Evolutionary conservation across 2,888 invertebrate species (phyloP), one percentile per base, ranked within the genome.

Genomic region (Dicyrtomina minuta): DNA sequence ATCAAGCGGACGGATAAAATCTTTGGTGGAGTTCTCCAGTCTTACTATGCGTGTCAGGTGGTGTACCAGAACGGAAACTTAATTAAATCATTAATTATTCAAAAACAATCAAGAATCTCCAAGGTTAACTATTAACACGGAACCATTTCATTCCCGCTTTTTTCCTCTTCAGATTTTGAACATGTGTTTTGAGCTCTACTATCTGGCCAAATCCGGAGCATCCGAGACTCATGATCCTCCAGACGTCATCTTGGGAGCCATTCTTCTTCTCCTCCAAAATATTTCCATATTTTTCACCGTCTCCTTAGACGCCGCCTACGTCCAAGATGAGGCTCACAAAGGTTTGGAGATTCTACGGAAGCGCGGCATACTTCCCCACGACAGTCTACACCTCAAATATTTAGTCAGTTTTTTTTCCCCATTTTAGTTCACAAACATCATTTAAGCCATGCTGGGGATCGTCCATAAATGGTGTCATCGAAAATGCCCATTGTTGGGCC

Each of bases 141-240:
- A n/a, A n/a, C n/a, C n/a, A n/a, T 8, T 5, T 46, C 13, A 46
- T 6, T 55, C 24, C 12, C 20, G 20, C 55, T 24, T 17, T 55
- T 22, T 22, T 55, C 20, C 20, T 15, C 66, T 61, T 1, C 26
- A 77, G 74, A 70, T 77, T 22, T 39, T 75, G 1, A 78, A 78
- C 66, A 73, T 78, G 75, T 78, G 78, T 64, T 78, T 78, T 61
- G 78, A 78, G 26, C 56, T 78, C 12, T 78, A 77, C 61, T 77
- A 72, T 51, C 61, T 78, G 65, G 75, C 78, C 13, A 69, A 73
- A 17, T 73, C 74, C 20, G 71, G 74, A n/a, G 26, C 56, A 39
- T 64, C 58, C 62, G 2, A 12, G 13, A 27, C 46, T 6, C 22
- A 27, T 12, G 44, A 64, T 39, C 22, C 49, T 39, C 22, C 49